Evolutionary conservation across 2,888 invertebrate species (phyloP).

Genomic region (Helleia helle): DNA sequence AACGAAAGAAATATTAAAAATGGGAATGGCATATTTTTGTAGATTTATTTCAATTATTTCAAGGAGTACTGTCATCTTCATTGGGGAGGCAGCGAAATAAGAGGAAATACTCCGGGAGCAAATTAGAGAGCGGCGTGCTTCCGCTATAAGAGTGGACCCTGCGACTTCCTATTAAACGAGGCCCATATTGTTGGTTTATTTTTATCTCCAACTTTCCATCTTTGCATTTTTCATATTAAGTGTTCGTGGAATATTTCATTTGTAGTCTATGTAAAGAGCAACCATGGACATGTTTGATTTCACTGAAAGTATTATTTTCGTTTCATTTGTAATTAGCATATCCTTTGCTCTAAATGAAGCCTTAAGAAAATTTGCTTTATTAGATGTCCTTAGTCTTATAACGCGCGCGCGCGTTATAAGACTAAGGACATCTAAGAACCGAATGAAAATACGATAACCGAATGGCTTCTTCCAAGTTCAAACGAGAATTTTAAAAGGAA

Average conservation of each 20-base stretch:
- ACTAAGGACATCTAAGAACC: too few relatives aligned
- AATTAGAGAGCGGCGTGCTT: slow-evolving; percentile 52
- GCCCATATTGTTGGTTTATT: slow-evolving; percentile 60
- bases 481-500: too few relatives aligned
- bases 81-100: slow-evolving; percentile 42
- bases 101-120: slow-evolving; percentile 48
- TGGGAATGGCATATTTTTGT: slow-evolving; percentile 9
- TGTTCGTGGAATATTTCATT: background rate
- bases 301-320: too few relatives aligned
- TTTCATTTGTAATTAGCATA: too few relatives aligned
- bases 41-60: slow-evolving; percentile 13
- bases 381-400: too few relatives aligned
- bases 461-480: too few relatives aligned
- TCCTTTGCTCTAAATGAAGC: too few relatives aligned
- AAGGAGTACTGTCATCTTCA: slow-evolving; percentile 21
- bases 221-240: slow-evolving; percentile 27
- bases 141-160: slow-evolving; percentile 58
- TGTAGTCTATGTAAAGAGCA: too few relatives aligned
- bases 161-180: slow-evolving; percentile 45
- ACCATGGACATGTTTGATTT: too few relatives aligned
- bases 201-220: slow-evolving; percentile 41
- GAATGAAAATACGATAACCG: too few relatives aligned
- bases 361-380: too few relatives aligned
- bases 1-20: background rate
- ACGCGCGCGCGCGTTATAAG: too few relatives aligned